phyloP scores from a whole-genome alignment of 2,797 vertebrate species.

The Cygnus olor region DNA sequence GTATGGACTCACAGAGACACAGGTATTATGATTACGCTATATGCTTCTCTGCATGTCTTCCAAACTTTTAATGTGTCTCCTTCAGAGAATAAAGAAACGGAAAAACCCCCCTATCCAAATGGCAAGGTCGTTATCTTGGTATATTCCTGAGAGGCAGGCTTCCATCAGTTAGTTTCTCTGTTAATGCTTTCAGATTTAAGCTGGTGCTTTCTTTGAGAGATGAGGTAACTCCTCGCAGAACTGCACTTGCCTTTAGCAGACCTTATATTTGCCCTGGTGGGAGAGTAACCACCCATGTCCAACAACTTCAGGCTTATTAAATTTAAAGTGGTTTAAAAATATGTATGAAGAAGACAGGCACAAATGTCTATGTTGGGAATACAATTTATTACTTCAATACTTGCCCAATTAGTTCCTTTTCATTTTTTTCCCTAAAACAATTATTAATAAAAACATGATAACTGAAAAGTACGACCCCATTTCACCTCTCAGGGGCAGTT shows the following conservation, averaged over 20 bases:
- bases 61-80: neutral
- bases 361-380: neutral
- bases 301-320: neutral
- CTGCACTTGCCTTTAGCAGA: neutral
- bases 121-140: accelerated
- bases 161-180: neutral
- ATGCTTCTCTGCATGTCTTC: neutral
- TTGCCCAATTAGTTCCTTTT: neutral
- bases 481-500: neutral
- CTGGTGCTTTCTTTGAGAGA: neutral
- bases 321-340: neutral
- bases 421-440: accelerated
- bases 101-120: neutral
- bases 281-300: neutral
- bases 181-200: neutral
- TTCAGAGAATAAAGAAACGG: neutral
- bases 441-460: neutral
- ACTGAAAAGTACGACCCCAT: neutral
- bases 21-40: neutral
- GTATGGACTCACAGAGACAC: neutral
- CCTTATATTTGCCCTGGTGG: neutral
- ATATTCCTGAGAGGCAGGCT: neutral
- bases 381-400: neutral
- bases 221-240: neutral
- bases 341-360: neutral